A percentile compares a stretch with the other conserved stretches of the same genome.
phyloP scores from a whole-genome alignment of 2,888 invertebrate genomes.

The Chrysodeixis includens region DNA sequence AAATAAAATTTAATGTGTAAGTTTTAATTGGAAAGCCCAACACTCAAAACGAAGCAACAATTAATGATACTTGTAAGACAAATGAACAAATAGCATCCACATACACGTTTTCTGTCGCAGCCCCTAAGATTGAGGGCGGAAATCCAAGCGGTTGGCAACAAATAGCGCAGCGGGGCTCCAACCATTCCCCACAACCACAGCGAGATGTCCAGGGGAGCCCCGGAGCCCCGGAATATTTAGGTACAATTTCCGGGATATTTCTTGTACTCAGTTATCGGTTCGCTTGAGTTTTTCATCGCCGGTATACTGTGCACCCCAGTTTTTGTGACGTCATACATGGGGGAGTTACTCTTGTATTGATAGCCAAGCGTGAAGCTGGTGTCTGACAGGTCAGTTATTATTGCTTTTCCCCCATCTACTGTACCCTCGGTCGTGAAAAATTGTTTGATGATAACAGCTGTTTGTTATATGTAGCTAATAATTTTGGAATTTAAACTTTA shows the following conservation, averaged over 20 bases:
- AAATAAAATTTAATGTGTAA: too few relatives aligned
- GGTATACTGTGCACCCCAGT: constrained; percentile 5
- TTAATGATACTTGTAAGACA: neutral
- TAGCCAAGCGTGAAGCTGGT: neutral
- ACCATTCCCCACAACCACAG: constrained; percentile 61
- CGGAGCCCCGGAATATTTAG: constrained; percentile 51
- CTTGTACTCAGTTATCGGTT: constrained; percentile 56
- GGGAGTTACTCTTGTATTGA: neutral
- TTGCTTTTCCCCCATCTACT: neutral
- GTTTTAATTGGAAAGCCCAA: neutral
- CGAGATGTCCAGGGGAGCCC: constrained; percentile 60
- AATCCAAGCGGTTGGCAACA: constrained; percentile 76
- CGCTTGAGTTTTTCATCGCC: constrained; percentile 35
- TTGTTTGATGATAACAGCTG: constrained; percentile 1
- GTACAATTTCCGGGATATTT: constrained; percentile 57
- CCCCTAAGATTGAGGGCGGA: constrained; percentile 69
- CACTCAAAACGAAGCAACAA: neutral
- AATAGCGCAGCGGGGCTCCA: constrained; percentile 76
- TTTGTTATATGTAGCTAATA: too few relatives aligned
- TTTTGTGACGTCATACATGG: neutral
- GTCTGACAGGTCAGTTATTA: neutral
- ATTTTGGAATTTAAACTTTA: too few relatives aligned
- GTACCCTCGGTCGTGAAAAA: neutral
- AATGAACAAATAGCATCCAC: neutral
- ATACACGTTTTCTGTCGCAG: constrained; percentile 41